Percentiles rank a stretch among this genome's conserved stretches.
phyloP scores from a whole-genome alignment of 2,113 vertebrate genomes.

The Cisticola juncidis region DNA sequence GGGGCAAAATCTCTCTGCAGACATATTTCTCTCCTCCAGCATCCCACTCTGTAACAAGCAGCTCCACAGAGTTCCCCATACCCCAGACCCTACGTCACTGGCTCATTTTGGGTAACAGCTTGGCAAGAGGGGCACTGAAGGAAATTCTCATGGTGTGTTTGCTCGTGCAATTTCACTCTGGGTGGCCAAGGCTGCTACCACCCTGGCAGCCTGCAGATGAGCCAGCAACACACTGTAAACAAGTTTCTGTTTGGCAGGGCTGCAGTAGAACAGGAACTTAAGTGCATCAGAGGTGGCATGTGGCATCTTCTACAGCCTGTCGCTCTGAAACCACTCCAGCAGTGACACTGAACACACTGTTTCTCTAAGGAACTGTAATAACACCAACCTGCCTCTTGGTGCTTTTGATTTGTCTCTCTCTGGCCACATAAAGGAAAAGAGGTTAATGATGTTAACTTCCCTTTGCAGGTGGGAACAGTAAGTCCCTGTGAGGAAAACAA shows the following conservation, averaged over 20 bases:
- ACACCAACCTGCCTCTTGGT: neutral
- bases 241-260: neutral
- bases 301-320: neutral
- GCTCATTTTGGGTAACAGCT: neutral
- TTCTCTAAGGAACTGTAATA: neutral
- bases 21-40: neutral
- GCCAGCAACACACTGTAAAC: fast-evolving
- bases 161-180: fast-evolving
- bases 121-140: neutral
- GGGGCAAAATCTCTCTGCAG: neutral
- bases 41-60: neutral
- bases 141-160: neutral
- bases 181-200: neutral
- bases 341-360: neutral
- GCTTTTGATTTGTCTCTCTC: neutral
- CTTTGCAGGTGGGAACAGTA: neutral
- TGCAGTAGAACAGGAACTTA: neutral
- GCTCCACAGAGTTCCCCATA: neutral
- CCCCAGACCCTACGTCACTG: fast-evolving
- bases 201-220: neutral
- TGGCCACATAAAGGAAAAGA: neutral
- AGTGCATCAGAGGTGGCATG: neutral
- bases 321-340: neutral
- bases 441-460: neutral
- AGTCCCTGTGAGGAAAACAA: neutral